Conservation (phyloP, 2,888 invertebrate species). For the Drosophila subquinaria region DNA sequence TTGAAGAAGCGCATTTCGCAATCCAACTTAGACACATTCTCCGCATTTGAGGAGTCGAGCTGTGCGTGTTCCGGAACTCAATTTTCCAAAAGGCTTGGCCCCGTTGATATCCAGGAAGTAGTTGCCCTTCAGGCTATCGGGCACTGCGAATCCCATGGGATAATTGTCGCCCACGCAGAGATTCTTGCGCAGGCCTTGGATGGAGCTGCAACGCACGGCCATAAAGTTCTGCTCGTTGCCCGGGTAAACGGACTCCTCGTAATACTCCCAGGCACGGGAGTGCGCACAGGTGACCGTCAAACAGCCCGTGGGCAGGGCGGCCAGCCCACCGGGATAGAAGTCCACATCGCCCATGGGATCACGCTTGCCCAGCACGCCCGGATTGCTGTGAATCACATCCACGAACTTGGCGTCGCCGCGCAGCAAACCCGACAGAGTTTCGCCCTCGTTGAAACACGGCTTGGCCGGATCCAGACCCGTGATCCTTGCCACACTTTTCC, state of each 20-base stretch:
- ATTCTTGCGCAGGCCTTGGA: conserved; percentile 68
- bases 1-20: background rate
- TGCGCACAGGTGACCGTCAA: conserved; percentile 81
- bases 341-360: conserved; percentile 84
- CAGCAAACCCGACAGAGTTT: conserved; percentile 78
- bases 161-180: conserved; percentile 72
- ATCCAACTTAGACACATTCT: conserved; percentile 14
- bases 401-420: conserved; percentile 85
- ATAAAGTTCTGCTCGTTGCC: conserved; percentile 84
- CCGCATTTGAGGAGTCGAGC: conserved; percentile 46
- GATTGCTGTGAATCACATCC: conserved; percentile 84
- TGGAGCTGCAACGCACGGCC: conserved; percentile 81
- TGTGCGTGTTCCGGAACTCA: conserved; percentile 32
- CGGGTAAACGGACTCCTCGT: conserved; percentile 82
- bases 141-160: conserved; percentile 83
- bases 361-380: conserved; percentile 83
- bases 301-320: conserved; percentile 81
- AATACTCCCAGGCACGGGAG: conserved; percentile 82
- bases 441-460: conserved; percentile 85
- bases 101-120: conserved; percentile 82
- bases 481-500: conserved; percentile 76
- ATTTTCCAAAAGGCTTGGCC: conserved; percentile 74
- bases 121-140: conserved; percentile 79
- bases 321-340: conserved; percentile 84
- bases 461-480: conserved; percentile 85